A percentile compares a stretch with the other conserved stretches of the same genome.
phyloP scores from a whole-genome alignment of 1,140 invertebrate species.

The Bombus consobrinus region DNA sequence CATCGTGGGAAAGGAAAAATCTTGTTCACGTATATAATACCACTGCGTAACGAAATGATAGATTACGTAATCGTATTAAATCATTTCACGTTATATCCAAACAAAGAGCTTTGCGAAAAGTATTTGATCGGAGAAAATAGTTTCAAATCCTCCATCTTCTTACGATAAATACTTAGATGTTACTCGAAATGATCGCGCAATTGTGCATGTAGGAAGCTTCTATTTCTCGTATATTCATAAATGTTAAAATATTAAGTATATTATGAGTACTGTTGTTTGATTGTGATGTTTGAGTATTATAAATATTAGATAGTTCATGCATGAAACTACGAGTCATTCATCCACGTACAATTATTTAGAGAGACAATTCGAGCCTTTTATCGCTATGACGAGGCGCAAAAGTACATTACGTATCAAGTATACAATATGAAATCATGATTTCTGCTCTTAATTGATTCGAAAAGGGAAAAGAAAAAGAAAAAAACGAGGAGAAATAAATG shows the following conservation, averaged over 20 bases:
- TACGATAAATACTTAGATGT: not conserved
- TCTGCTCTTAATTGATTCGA: not conserved
- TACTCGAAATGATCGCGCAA: not conserved
- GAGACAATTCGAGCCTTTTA: not conserved
- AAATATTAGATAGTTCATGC: not conserved
- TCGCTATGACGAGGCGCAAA: not conserved
- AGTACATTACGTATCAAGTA: not conserved
- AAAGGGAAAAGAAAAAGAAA: not conserved
- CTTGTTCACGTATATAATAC: not conserved
- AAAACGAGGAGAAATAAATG: not conserved
- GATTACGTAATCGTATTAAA: not conserved
- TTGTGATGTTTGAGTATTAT: not conserved
- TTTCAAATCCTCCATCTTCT: not conserved
- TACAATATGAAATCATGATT: not conserved
- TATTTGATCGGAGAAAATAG: not conserved
- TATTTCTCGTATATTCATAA: not conserved
- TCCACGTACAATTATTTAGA: not conserved
- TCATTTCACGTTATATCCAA: not conserved
- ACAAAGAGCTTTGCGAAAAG: not conserved
- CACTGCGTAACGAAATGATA: not conserved
- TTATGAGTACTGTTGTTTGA: not conserved
- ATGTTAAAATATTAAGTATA: constrained; percentile 23
- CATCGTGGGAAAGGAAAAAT: not conserved
- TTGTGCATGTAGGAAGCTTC: constrained; percentile 6
- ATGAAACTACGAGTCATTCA: not conserved